Base-by-base conservation (phyloP, 2,113 vertebrate genomes). In the Gasterosteus aculeatus region DNA sequence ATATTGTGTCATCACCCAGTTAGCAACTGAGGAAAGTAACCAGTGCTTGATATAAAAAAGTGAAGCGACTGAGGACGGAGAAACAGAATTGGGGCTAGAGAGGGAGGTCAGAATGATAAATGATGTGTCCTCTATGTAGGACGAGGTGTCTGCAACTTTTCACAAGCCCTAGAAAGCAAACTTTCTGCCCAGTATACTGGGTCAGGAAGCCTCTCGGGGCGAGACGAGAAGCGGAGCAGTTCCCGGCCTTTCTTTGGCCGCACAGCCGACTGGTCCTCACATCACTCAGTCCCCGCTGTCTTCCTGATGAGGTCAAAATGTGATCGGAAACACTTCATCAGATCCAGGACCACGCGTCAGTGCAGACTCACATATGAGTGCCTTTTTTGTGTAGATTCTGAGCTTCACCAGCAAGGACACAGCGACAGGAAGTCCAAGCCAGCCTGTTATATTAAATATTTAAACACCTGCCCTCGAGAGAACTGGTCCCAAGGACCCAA, bases 91-190 rank as follows among this genome's bases (percentile, higher is more conserved):
- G 83, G 87, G 73, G 71, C 81, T 81, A 59, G 47, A 80, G 61
- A 81, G 75, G 72, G 65, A 85, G 84, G 78, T 72, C 64, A 70
- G 42, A 60, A 67, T 90, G 89, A 93, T 93, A 58, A 86, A 93
- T 87, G 85, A 49, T 75, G 77, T 58, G 79, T 80, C 86, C 81
- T 88, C 77, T 88, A 92, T 88, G 44, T 92, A 92, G 91, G 88
- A 91, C 90, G 78, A 87, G 81, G 68, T 87, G 86, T 85, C 86
- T 88, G 82, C 78, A 92, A 91, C 89, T 93, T 88, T 87, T 90
- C 88, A 89, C 64, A 56, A 88, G 87, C 69, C 86, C 88, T 72
- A 91, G 90, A 91, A 92, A 91, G 81, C 79, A 88, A 91, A 90
- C 87, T 91, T 91, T 88, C 72, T 57, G 85, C 75, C 64, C 81